phyloP scores from a whole-genome alignment of 2,113 vertebrate species.

The Toxotes jaculatrix region DNA sequence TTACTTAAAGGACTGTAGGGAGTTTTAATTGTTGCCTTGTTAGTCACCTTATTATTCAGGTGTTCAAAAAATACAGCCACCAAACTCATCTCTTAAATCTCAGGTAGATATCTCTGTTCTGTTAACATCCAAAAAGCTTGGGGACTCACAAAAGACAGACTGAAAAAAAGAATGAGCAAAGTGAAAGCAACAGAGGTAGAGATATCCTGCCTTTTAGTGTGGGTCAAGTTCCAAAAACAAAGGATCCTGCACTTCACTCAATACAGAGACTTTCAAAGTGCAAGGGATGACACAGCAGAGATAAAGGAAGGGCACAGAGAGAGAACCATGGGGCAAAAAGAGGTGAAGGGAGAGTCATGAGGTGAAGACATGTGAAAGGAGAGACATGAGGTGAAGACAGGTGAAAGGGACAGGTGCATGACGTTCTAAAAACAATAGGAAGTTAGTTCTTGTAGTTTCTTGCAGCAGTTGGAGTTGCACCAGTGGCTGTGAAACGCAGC shows the following conservation, averaged over 20 bases:
- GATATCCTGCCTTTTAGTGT: not conserved
- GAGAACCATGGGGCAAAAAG: not conserved
- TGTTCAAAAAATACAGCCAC: not conserved
- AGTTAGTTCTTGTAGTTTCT: not conserved
- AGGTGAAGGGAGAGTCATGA: not conserved
- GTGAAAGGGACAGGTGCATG: not conserved
- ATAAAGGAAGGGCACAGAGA: not conserved
- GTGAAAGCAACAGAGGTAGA: not conserved
- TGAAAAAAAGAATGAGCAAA: not conserved
- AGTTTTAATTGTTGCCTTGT: slow-evolving; percentile 1
- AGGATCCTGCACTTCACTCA: not conserved
- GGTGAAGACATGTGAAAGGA: slow-evolving; percentile 2
- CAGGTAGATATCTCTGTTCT: not conserved
- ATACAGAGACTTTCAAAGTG: not conserved
- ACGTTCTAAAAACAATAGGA: too few species aligned
- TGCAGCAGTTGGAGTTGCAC: not conserved
- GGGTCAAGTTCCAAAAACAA: not conserved
- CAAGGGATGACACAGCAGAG: not conserved
- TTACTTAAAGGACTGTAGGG: slow-evolving; percentile 4
- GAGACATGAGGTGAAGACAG: not conserved
- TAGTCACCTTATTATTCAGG: not conserved
- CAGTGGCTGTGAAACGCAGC: not conserved
- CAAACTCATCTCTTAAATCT: not conserved
- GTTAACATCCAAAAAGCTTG: not conserved
- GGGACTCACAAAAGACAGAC: not conserved